Evolutionary conservation across 2,113 vertebrate genomes (phyloP).

Genomic region (Vulpes lagopus): DNA sequence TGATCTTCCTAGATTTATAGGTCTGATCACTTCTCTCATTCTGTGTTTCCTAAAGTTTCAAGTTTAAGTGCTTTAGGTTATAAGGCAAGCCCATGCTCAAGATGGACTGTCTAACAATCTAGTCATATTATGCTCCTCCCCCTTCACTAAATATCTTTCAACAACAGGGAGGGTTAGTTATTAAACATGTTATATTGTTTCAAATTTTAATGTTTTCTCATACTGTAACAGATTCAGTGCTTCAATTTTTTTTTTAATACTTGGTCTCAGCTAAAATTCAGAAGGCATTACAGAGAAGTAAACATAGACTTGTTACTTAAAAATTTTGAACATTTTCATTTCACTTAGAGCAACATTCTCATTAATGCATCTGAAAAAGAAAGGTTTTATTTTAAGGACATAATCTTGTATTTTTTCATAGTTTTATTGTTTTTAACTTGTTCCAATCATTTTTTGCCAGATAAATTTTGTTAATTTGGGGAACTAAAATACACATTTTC

Average conservation of each 20-base stretch:
- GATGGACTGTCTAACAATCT: background rate
- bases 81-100: background rate
- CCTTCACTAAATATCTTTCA: background rate
- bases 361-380: background rate
- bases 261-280: background rate
- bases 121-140: background rate
- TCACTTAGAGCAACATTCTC: background rate
- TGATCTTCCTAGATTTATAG: background rate
- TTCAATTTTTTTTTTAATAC: background rate
- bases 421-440: background rate
- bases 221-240: background rate
- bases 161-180: background rate
- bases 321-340: background rate
- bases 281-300: background rate
- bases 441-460: background rate
- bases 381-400: background rate
- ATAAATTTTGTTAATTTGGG: background rate
- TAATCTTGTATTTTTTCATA: background rate
- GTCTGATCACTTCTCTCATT: background rate
- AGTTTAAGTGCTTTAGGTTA: background rate
- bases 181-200: background rate
- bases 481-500: background rate
- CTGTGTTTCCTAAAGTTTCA: background rate
- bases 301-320: background rate
- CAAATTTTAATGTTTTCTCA: background rate